Percentiles rank a stretch among this genome's conserved stretches.
Conservation (phyloP, 2,797 vertebrate genomes). For the Mormyrops boulengeri region DNA sequence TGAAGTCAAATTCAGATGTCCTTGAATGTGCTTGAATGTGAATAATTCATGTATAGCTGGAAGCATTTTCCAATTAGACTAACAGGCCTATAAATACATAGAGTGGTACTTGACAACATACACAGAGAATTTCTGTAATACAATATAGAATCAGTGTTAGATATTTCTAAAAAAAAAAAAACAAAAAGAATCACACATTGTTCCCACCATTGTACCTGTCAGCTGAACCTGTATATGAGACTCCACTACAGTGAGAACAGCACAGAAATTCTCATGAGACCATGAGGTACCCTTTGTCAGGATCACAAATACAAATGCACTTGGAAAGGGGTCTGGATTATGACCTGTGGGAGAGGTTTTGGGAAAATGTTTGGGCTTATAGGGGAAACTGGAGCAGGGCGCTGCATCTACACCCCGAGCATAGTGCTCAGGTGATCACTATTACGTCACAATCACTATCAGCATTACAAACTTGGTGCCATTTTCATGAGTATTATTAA, state of each 20-base stretch:
- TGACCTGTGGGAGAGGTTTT: not conserved
- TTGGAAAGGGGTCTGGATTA: not conserved
- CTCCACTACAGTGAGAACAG: not conserved
- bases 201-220: not conserved
- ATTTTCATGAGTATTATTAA: not conserved
- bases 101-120: not conserved
- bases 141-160: not conserved
- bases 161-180: not conserved
- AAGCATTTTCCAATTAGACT: slow-evolving; percentile 11
- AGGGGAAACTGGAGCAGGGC: not conserved
- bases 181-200: not conserved
- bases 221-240: not conserved
- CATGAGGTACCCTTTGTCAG: not conserved
- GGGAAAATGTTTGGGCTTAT: not conserved
- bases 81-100: slow-evolving; percentile 2
- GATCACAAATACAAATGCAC: not conserved
- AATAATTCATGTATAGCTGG: not conserved
- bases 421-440: not conserved
- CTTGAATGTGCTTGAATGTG: slow-evolving; percentile 7
- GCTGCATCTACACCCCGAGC: not conserved
- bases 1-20: not conserved
- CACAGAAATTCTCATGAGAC: not conserved
- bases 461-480: not conserved
- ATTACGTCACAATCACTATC: not conserved
- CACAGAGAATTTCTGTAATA: not conserved